Evolutionary conservation across 2,797 vertebrate species (phyloP).

Genomic region (Threskiornis aethiopicus): DNA sequence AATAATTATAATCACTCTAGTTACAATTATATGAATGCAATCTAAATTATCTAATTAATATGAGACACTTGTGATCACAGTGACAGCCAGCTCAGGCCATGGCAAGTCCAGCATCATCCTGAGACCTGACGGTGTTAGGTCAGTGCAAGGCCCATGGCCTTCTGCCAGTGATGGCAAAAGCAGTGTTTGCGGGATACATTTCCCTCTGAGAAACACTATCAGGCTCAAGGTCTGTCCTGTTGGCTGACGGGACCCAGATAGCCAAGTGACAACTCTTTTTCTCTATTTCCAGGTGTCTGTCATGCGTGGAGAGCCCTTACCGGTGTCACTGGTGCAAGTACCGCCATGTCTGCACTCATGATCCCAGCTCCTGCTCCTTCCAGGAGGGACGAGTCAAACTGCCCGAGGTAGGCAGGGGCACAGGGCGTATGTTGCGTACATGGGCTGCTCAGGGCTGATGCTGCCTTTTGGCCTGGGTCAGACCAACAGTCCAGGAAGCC

Average conservation of each 20-base stretch:
- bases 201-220: background rate
- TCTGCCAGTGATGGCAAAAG: background rate
- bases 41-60: background rate
- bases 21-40: background rate
- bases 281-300: slow-evolving; percentile 84
- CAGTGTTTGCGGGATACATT: background rate
- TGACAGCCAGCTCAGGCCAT: background rate
- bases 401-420: slow-evolving; percentile 83
- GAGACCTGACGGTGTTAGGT: background rate
- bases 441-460: background rate
- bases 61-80: background rate
- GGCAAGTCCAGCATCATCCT: background rate
- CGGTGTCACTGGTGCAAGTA: slow-evolving; percentile 99
- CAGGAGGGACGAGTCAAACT: slow-evolving; percentile 94
- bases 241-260: background rate
- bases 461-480: background rate
- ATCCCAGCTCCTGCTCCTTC: slow-evolving; percentile 95
- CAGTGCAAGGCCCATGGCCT: background rate
- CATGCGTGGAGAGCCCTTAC: slow-evolving; percentile 95
- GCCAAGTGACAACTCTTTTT: background rate
- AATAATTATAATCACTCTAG: background rate
- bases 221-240: background rate
- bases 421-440: fast-evolving
- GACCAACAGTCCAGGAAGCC: background rate
- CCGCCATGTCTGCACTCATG: slow-evolving; percentile 93